Conservation (phyloP, 2,797 vertebrate genomes). For the Catostomus latipinnis region DNA sequence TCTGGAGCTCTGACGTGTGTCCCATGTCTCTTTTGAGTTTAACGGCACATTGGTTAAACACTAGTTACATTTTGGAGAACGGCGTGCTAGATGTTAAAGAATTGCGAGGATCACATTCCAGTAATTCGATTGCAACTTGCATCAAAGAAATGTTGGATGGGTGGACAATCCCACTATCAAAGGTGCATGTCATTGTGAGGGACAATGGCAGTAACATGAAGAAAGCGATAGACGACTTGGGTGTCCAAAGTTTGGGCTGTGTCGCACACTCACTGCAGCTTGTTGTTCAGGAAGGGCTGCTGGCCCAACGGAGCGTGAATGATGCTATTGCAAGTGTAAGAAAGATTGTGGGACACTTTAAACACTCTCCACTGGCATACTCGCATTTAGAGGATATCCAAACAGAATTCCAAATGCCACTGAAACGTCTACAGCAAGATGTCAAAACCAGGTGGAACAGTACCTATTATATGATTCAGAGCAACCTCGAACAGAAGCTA, state of each 20-base stretch:
- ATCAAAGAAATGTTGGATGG: too few species aligned
- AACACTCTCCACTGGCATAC: conserved; percentile 12
- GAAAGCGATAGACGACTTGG: background rate
- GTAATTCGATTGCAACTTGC: too few species aligned
- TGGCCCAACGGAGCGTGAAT: background rate
- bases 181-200: too few species aligned
- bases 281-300: background rate
- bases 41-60: too few species aligned
- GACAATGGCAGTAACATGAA: too few species aligned
- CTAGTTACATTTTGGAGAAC: too few species aligned
- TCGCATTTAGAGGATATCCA: conserved; percentile 28
- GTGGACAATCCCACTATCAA: too few species aligned
- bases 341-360: background rate
- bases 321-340: background rate
- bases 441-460: background rate
- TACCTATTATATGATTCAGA: background rate
- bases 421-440: background rate
- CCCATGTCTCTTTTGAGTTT: too few species aligned
- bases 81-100: too few species aligned
- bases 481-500: background rate
- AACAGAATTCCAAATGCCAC: conserved; percentile 1
- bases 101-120: too few species aligned
- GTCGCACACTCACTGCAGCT: background rate
- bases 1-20: too few species aligned
- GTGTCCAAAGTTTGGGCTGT: background rate